Evolutionary conservation across 2,797 vertebrate species (phyloP).

Genomic region (Bufotes viridis): DNA sequence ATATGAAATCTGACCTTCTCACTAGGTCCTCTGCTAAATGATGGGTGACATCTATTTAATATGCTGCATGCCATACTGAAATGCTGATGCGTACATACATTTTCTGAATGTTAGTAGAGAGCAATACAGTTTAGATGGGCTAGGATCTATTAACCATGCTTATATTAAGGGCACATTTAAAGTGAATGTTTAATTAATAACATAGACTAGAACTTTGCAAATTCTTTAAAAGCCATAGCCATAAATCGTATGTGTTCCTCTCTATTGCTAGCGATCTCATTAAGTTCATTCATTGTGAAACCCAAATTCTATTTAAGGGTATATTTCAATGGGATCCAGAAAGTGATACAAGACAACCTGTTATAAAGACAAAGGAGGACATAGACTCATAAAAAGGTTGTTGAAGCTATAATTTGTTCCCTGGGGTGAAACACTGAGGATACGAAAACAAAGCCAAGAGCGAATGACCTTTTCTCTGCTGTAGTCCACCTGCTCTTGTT

Average conservation of each 20-base stretch:
- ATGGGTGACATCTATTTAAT: conserved; percentile 54
- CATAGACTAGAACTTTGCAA: conserved; percentile 52
- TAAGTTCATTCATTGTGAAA: conserved; percentile 61
- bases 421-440: conserved; percentile 14
- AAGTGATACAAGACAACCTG: conserved; percentile 48
- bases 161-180: conserved; percentile 45
- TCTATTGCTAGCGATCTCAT: conserved; percentile 49
- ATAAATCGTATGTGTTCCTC: conserved; percentile 55
- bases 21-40: conserved; percentile 49
- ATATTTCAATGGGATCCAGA: conserved; percentile 47
- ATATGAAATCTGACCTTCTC: conserved; percentile 50
- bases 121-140: conserved; percentile 45
- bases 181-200: conserved; percentile 51
- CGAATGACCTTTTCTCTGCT: conserved; percentile 37
- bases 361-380: conserved; percentile 54
- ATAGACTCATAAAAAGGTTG: conserved; percentile 46
- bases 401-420: conserved; percentile 47
- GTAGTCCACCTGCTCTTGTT: conserved; percentile 2
- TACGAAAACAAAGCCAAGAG: conserved; percentile 26
- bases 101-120: conserved; percentile 53
- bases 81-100: conserved; percentile 58
- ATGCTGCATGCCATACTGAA: conserved; percentile 51
- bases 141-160: conserved; percentile 55
- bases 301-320: conserved; percentile 41
- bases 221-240: conserved; percentile 39